Evolutionary conservation across 2,888 invertebrate genomes (phyloP), one percentile per base, ranked within the genome.

Genomic region (Apocheima hispidaria): DNA sequence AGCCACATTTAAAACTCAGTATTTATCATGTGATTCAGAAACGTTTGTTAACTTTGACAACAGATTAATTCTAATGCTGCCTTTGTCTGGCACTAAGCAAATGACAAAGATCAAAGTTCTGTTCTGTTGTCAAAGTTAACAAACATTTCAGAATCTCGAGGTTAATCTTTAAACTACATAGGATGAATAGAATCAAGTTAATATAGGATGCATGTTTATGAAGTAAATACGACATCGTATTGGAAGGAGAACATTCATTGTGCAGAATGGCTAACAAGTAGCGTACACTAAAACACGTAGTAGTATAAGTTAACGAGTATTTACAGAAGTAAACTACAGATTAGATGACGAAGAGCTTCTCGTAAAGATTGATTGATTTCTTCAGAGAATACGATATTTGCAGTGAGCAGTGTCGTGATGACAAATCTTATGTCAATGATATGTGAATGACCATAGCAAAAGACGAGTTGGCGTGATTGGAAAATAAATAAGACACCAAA

Each of bases 291-390:
- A 53, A 72, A 70, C 70, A 70, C 65, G 58, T 43, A 60, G 62
- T 65, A 68, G 61, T 73, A 81, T 77, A 77, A 76, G 72, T 72
- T 73, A 80, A 78, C 76, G 71, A 51, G 59, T 79, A 81, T 81
- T 70, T 81, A 83, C 78, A 78, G 23, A 54, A 50, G 59, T 53
- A 49, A 50, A 63, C 49, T 43, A 46, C 12, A 30, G n/a, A 26
- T 46, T 46, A 16, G 30, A 21, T 21, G n/a, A 41, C 10, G 9
- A 18, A 21, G 12, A 26, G 12, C 4, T 9, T 16, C 23, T 43
- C 16, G 43, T 43, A 14, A 26, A 26, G 26, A 26, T 14, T n/a
- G 5, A 4, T 18, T 38, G 18, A 0, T 14, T 44, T 26, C 26
- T 26, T 14, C 14, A 4, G 14, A 16, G 10, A 26, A 26, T 16